Base-by-base conservation (phyloP, 1,140 invertebrate species). In the Archegozetes longisetosus region DNA sequence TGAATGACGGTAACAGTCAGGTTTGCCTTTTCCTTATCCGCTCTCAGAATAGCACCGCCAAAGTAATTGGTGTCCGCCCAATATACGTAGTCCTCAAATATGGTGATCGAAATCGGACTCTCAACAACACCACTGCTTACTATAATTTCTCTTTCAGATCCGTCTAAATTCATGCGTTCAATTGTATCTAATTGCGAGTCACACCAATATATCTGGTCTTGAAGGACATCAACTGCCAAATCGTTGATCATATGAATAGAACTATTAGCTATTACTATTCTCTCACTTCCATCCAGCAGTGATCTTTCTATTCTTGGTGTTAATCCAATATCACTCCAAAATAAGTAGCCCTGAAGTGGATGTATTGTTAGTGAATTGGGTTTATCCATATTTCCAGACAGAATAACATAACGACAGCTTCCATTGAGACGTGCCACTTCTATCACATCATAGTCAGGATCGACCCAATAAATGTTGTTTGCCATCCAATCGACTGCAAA, bases 101-200 rank as follows among this genome's bases (percentile, higher is more conserved):
- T 67, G 22, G 76, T 71, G 24, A 80, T 54, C 2, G 62, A 64
- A 53, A 69, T 62, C 3, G 73, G 70, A 61, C 66, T 69, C 25
- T 69, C 66, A 51, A 74, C 58, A 20, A 67, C 60, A 27, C 66
- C 55, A 28, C 68, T 64, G 69, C 89, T 86, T 0, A 93, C 83
- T 14, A 94, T 83, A 0, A 84, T 79, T 48, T 80, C 78, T 0
- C 84, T 74, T 60, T 82, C 78, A 0, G 85, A 87, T 2, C 79
- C 78, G 66, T 79, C 72, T 49, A 78, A 69, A 62, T 77, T 68
- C 28, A 75, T 74, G 54, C 74, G 72, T 77, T 65, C 82, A 77
- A 79, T 77, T 55, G 63, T 70, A 51, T 74, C 69, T 3, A 71
- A 62, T 12, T 70, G 62, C 2, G 71, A 66, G 63, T 77, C 76